Base-by-base conservation (phyloP, 2,888 invertebrate species). In the Agrypnus murinus region DNA sequence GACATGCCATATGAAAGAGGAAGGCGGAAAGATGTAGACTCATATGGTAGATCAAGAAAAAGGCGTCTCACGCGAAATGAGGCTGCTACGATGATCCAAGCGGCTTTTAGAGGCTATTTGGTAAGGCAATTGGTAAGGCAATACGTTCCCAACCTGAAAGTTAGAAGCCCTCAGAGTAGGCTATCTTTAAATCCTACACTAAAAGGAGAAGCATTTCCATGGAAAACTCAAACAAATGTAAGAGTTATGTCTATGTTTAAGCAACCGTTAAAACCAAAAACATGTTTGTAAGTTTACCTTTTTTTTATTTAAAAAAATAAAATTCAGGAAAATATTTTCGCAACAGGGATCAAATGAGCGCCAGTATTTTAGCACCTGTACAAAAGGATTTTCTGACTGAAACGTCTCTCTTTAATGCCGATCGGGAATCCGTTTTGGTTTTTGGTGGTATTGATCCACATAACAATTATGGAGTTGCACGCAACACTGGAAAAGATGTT, bases 381-480 rank as follows among this genome's bases (percentile, higher is more conserved):
- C 72, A 65, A 60, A 87, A 87, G 76, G 86, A 86, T 76, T 89
- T 88, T 77, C 84, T 86, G 7, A 75, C 83, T 0, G 87, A 88
- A 31, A 86, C 86, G 0, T 90, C 90, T 0, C 82, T 90, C 1
- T 90, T 89, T 78, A 87, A 88, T 75, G 86, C 87, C 79, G 89
- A 90, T 59, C 84, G 88, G 32, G 91, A 91, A 79, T 88, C 90
- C 0, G 88, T 92, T 3, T 82, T 92, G 9, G 88, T 92, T 12
- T 91, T 93, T 78, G 93, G 92, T 4, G 93, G 93, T 2, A 88
- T 90, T 19, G 91, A 93, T 82, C 91, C 91, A 4, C 90, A 91
- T 77, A 86, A 85, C 10, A 82, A 87, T 2, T 90, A 89, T 74
- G 90, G 89, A 0, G 76, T 84, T 0, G 86, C 86, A 0, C 86